These are phyloP conservation scores for Brenthis daphne DNA, from an alignment of 2,888 invertebrate species.

Conservation along the genomic window DNA sequence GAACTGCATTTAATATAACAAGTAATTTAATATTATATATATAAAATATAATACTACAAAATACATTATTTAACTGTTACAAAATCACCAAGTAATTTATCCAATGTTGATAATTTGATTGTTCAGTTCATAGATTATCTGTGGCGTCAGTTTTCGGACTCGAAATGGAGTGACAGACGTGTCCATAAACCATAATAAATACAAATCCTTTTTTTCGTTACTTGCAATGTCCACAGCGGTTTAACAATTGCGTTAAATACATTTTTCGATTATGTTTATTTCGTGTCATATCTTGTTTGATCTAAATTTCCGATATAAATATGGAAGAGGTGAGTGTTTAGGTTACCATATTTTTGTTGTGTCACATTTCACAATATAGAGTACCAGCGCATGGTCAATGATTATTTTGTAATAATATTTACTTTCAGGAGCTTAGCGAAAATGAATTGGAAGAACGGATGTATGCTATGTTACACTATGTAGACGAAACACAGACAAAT, in stretches of 20 bases:
- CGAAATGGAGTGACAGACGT: constrained; percentile 72
- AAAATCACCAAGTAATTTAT: no score
- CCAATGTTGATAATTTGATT: no score
- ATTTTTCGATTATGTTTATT: constrained; percentile 76
- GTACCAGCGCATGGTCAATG: constrained; percentile 30
- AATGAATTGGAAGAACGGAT: constrained; percentile 75
- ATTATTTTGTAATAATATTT: constrained; percentile 53
- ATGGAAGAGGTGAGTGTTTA: constrained; percentile 76
- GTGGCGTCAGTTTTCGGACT: constrained; percentile 21
- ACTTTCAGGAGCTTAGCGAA: constrained; percentile 76
- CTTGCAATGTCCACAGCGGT: constrained; percentile 68
- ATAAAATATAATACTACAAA: no score
- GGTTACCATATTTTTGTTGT: constrained; percentile 68
- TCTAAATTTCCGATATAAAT: constrained; percentile 67
- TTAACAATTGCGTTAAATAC: constrained; percentile 60
- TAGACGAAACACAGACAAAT: constrained; percentile 65
- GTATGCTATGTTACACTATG: constrained; percentile 76
- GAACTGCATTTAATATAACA: no score
- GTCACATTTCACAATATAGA: constrained; percentile 60
- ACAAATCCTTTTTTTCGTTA: constrained; percentile 66
- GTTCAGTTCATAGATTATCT: neutral
- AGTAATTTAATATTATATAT: no score
- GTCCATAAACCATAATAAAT: constrained; percentile 68
- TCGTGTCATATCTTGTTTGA: constrained; percentile 65
- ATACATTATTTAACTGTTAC: no score